Conservation (phyloP, 2,888 invertebrate species). For the Meiosimyza decipiens region DNA sequence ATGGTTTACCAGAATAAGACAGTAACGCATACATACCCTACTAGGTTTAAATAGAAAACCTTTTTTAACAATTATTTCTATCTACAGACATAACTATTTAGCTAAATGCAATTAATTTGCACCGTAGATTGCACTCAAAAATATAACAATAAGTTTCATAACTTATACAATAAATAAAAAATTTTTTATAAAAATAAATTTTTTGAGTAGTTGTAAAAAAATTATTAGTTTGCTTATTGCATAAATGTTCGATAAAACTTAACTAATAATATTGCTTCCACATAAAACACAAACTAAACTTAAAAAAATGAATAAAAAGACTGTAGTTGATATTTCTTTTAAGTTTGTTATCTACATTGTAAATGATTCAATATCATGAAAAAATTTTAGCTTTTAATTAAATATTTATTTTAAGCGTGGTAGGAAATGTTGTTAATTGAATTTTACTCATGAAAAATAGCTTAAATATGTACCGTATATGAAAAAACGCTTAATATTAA, state of each 20-base stretch:
- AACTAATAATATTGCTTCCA: conserved; percentile 53
- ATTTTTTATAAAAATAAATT: background rate
- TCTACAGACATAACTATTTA: too few species aligned
- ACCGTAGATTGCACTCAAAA: too few species aligned
- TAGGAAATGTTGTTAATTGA: conserved; percentile 3
- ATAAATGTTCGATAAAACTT: conserved; percentile 2
- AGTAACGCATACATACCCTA: too few species aligned
- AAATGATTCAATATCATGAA: too few species aligned
- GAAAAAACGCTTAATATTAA: conserved; percentile 4
- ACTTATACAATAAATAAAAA: background rate
- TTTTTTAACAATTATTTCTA: too few species aligned
- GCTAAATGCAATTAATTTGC: too few species aligned
- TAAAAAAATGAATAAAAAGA: conserved; percentile 51
- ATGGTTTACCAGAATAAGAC: too few species aligned
- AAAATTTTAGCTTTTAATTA: background rate
- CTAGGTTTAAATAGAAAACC: too few species aligned
- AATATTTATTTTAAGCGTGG: background rate
- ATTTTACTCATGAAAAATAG: conserved; percentile 2
- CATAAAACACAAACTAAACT: conserved; percentile 31
- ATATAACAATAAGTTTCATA: background rate
- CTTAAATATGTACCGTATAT: background rate
- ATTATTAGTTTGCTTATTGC: conserved; percentile 4
- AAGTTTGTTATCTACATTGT: background rate
- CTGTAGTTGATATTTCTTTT: conserved; percentile 53
- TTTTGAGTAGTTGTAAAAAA: background rate